Percentiles rank a stretch among this genome's conserved stretches.
These are phyloP conservation scores for Trialeurodes vaporariorum DNA, from an alignment of 1,140 invertebrate genomes.

Conservation along the genomic window DNA sequence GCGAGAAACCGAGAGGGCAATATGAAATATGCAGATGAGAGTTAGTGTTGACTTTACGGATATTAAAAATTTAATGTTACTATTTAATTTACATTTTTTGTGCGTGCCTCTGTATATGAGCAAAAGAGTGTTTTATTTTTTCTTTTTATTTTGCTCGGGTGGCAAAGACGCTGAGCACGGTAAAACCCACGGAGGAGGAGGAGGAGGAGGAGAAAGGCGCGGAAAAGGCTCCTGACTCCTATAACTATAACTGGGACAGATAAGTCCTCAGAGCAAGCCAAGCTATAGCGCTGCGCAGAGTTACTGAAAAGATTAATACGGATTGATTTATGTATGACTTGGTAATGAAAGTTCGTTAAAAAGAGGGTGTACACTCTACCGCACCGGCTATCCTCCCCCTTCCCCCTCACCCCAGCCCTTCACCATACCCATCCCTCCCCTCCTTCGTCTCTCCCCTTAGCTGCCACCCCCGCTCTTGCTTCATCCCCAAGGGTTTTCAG, in stretches of 20 bases:
- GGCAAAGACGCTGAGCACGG: no score
- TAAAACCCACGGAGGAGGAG: no score
- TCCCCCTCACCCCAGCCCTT: no score
- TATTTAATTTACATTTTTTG: not conserved
- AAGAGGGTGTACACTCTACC: not conserved
- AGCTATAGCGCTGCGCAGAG: no score
- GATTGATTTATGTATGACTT: not conserved
- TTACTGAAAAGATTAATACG: not conserved
- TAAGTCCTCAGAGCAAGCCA: not conserved
- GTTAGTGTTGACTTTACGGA: not conserved
- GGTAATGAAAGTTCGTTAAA: not conserved
- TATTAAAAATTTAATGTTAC: conserved; percentile 1
- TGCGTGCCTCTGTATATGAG: no score
- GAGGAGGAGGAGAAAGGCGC: no score
- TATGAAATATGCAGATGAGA: not conserved
- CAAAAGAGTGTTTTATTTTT: no score
- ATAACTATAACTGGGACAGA: no score
- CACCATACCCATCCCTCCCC: no score
- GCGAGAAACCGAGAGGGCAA: no score
- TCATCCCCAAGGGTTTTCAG: not conserved
- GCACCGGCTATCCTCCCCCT: not conserved
- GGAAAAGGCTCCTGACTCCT: not conserved
- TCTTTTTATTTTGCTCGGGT: no score
- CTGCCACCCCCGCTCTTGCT: not conserved
- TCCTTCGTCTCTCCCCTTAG: no score